A percentile compares a stretch with the other conserved stretches of the same genome.
phyloP scores from a whole-genome alignment of 2,113 vertebrate genomes.

The Ia io region DNA sequence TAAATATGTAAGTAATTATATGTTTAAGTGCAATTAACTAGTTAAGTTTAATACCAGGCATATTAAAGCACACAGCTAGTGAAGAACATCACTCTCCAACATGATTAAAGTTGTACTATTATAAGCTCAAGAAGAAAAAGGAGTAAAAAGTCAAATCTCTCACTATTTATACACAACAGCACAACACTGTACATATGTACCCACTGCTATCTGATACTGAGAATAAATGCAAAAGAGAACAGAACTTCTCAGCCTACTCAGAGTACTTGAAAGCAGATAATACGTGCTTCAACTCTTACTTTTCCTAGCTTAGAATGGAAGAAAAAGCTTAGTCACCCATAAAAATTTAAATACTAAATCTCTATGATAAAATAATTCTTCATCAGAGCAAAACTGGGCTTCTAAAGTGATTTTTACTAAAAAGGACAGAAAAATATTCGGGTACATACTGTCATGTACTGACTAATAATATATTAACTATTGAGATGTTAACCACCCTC shows the following conservation, averaged over 20 bases:
- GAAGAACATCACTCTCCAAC: conserved; percentile 1
- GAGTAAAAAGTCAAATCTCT: conserved; percentile 2
- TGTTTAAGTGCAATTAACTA: conserved; percentile 38
- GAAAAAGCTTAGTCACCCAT: not conserved
- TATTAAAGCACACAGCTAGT: conserved; percentile 19
- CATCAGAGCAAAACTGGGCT: conserved; percentile 22
- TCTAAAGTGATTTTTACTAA: conserved; percentile 11
- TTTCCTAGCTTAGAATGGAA: not conserved
- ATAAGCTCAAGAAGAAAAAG: not conserved
- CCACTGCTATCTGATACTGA: not conserved
- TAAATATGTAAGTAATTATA: conserved; percentile 46
- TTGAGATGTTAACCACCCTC: not conserved
- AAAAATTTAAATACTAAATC: conserved; percentile 18
- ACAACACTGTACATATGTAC: not conserved
- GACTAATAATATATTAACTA: not conserved
- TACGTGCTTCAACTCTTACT: not conserved
- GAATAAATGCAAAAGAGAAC: not conserved
- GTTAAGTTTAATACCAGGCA: conserved; percentile 28
- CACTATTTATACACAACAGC: not conserved
- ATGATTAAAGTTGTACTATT: not conserved
- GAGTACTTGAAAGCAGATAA: not conserved
- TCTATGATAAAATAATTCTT: conserved; percentile 16
- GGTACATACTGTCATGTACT: not conserved
- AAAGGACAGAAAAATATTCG: not conserved
- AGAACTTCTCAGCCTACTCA: not conserved